Percentiles rank a stretch among this genome's conserved stretches.
Evolutionary conservation across 2,797 vertebrate genomes (phyloP).

Genomic region (Crenichthys baileyi): DNA sequence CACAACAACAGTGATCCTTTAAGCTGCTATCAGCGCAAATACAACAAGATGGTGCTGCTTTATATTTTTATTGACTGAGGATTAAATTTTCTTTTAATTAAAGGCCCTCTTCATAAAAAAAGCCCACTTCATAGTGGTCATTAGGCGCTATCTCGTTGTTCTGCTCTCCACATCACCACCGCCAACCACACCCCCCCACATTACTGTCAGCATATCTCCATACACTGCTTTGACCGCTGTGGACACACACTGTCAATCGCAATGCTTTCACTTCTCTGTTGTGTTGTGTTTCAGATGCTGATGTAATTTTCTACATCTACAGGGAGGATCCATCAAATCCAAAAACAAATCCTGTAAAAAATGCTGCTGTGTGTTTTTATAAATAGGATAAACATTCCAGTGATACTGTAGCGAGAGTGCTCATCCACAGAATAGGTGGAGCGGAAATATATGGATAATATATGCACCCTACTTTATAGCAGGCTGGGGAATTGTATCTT

Average conservation of each 20-base stretch:
- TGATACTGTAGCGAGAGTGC: constrained; percentile 15
- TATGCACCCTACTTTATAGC: constrained; percentile 58
- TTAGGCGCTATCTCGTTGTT: constrained; percentile 30
- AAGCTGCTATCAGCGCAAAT: constrained; percentile 78
- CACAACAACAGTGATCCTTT: constrained; percentile 60
- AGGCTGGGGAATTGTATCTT: constrained; percentile 47
- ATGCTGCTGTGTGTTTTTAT: constrained; percentile 29
- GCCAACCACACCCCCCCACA: neutral
- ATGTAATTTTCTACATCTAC: constrained; percentile 9
- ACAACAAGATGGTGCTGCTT: constrained; percentile 58
- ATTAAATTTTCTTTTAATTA: constrained; percentile 69
- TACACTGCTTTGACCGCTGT: constrained; percentile 17
- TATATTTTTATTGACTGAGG: constrained; percentile 77
- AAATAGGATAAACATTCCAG: constrained; percentile 25
- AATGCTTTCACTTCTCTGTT: constrained; percentile 1
- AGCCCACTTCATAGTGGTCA: constrained; percentile 33
- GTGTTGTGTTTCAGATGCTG: neutral
- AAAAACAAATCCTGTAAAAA: neutral
- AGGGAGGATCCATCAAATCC: constrained; percentile 22
- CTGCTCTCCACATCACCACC: neutral
- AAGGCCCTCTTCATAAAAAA: constrained; percentile 46
- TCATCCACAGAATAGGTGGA: constrained; percentile 19
- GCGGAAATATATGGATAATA: constrained; percentile 58
- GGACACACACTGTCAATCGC: constrained; percentile 20
- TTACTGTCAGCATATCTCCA: constrained; percentile 51